A percentile compares a stretch with the other conserved stretches of the same genome.
Conservation (phyloP, 2,888 invertebrate genomes). For the Mechanitis messenoides region DNA sequence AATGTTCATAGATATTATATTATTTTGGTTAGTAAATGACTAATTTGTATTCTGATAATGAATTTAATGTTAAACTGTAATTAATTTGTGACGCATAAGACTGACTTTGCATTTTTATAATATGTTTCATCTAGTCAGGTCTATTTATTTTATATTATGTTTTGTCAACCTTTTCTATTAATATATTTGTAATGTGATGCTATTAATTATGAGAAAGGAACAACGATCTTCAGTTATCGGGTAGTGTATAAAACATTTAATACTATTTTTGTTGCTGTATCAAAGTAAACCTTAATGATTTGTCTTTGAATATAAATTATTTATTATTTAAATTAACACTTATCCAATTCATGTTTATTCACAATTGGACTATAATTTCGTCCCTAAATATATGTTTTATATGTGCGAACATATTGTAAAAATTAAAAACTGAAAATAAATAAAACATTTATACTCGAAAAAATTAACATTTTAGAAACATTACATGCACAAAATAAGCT, state of each 20-base stretch:
- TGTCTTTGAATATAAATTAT: too few species aligned
- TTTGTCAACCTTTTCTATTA: background rate
- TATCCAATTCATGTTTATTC: too few species aligned
- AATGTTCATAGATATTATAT: constrained; percentile 1
- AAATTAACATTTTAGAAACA: background rate
- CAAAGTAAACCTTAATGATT: background rate
- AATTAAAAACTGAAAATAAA: background rate
- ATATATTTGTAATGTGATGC: background rate
- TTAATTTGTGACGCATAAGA: constrained; percentile 24
- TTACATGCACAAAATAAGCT: background rate
- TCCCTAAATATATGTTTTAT: background rate
- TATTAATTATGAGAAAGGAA: constrained; percentile 23
- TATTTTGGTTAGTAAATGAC: background rate
- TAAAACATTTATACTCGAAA: background rate
- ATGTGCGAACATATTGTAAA: background rate
- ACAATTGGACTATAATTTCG: too few species aligned
- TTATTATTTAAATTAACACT: too few species aligned
- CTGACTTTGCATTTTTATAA: constrained; percentile 27
- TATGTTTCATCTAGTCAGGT: constrained; percentile 1
- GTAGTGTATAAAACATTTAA: constrained; percentile 44
- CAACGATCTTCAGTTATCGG: constrained; percentile 50
- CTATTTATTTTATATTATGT: background rate
- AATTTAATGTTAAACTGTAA: constrained; percentile 6
- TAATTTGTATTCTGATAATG: constrained; percentile 11
- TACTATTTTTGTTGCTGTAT: constrained; percentile 35